Conservation (phyloP, 2,113 vertebrate genomes). For the Calyptommatus sinebrachiatus region DNA sequence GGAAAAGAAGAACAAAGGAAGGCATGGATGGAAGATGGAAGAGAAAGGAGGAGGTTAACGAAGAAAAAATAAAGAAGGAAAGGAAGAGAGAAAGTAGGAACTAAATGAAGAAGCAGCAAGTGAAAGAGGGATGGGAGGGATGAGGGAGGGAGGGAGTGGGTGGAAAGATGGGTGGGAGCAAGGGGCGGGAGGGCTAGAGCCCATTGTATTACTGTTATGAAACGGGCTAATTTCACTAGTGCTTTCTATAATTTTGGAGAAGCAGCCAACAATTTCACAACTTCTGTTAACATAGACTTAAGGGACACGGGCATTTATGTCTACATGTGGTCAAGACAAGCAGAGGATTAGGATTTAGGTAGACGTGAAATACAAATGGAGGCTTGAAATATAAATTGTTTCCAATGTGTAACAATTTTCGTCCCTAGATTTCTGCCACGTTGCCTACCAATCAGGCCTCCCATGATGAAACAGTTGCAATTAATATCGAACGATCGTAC, state of each 20-base stretch:
- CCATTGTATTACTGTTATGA: too few species aligned
- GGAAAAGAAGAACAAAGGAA: too few species aligned
- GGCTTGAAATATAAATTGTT: neutral
- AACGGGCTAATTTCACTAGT: too few species aligned
- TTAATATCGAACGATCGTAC: constrained; percentile 52
- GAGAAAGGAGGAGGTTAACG: too few species aligned
- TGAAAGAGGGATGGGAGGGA: too few species aligned
- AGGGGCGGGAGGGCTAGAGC: too few species aligned
- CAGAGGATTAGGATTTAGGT: neutral
- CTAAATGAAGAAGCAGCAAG: too few species aligned
- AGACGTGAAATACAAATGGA: neutral
- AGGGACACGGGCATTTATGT: neutral
- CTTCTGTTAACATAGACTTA: neutral
- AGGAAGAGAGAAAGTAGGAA: too few species aligned
- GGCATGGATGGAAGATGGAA: too few species aligned
- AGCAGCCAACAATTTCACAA: neutral
- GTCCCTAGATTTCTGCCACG: neutral
- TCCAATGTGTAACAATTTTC: neutral
- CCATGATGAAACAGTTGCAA: neutral
- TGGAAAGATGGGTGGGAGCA: too few species aligned
- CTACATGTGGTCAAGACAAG: neutral
- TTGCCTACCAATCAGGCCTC: neutral
- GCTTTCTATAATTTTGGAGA: neutral
- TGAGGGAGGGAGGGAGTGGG: too few species aligned
- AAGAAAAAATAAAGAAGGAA: too few species aligned